Evolutionary conservation across 2,888 invertebrate genomes (phyloP).

Genomic region (Panzeria rudis): DNA sequence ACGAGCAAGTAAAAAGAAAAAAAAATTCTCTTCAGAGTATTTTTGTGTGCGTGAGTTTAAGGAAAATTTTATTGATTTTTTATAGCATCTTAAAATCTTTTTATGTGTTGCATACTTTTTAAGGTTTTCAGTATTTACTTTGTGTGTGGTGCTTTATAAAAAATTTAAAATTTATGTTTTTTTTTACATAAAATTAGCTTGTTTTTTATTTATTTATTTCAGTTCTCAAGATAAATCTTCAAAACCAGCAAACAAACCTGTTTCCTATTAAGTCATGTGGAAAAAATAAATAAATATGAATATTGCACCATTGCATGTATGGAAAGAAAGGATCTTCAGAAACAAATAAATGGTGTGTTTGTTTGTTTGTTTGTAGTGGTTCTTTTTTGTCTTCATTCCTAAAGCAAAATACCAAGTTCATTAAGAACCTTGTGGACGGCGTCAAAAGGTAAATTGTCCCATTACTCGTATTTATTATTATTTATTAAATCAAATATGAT

Average conservation of each 20-base stretch:
- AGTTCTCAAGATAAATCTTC: neutral
- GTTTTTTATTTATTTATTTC: conserved; percentile 1
- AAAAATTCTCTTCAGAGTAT: neutral
- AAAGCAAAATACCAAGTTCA: neutral
- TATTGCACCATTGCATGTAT: conserved; percentile 1
- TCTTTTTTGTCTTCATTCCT: neutral
- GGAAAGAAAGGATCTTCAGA: conserved; percentile 3
- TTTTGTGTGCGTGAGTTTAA: conserved; percentile 31
- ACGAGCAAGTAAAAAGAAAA: neutral
- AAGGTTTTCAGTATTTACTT: neutral
- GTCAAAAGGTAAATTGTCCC: neutral
- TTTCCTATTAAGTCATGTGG: conserved; percentile 22
- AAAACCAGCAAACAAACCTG: conserved; percentile 16
- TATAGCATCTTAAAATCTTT: conserved; percentile 6
- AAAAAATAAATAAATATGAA: conserved; percentile 39
- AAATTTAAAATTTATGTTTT: neutral
- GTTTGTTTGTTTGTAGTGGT: no score
- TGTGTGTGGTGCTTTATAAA: neutral
- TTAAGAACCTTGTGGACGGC: neutral
- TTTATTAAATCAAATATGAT: neutral
- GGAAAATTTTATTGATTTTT: conserved; percentile 26
- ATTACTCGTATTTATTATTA: neutral
- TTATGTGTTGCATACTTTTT: conserved; percentile 3
- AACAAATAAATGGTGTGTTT: neutral
- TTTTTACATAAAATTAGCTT: conserved; percentile 8